phyloP scores from a whole-genome alignment of 2,113 vertebrate species.

The Pyrgilauda ruficollis region DNA sequence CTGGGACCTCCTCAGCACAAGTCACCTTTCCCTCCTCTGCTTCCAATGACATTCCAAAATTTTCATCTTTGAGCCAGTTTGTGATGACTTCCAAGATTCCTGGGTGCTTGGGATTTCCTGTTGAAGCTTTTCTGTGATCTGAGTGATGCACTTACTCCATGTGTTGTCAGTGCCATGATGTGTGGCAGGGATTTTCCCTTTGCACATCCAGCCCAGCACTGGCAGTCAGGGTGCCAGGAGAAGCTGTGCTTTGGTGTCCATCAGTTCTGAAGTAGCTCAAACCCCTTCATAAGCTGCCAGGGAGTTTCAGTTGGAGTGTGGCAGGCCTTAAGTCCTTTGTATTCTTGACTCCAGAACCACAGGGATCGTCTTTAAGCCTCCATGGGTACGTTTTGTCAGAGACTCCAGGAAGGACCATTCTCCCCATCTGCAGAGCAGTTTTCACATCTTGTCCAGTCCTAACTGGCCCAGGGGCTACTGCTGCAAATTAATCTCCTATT shows the following conservation, averaged over 20 bases:
- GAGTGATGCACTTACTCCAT: neutral
- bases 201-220: neutral
- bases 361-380: neutral
- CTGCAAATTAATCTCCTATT: neutral
- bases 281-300: neutral
- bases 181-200: neutral
- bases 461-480: neutral
- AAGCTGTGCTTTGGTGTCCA: neutral
- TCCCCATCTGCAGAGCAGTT: neutral
- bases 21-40: neutral
- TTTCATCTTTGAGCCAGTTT: neutral
- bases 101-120: neutral
- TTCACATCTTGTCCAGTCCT: neutral
- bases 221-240: neutral
- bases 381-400: neutral
- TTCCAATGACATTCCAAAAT: neutral
- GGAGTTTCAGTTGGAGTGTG: too few species aligned
- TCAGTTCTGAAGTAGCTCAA: neutral
- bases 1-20: neutral
- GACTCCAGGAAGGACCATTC: neutral
- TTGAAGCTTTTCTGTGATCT: neutral
- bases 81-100: neutral
- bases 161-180: neutral
- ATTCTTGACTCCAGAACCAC: neutral
- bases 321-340: neutral